Base-by-base conservation (phyloP, 2,888 invertebrate genomes). In the Argyresthia albistria region DNA sequence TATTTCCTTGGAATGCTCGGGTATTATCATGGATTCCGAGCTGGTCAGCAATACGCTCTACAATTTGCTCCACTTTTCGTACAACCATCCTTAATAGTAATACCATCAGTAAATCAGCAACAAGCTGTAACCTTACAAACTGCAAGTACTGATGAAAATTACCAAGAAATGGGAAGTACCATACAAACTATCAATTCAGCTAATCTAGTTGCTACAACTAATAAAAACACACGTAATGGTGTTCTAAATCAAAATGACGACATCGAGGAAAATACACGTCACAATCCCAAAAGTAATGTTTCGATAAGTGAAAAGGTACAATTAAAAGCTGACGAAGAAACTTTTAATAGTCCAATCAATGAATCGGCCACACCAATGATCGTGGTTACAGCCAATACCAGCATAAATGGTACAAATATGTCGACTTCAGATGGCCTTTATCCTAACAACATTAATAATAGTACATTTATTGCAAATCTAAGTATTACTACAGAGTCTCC, bases 101-200 rank as follows among this genome's bases (percentile, higher is more conserved):
- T 54, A 8, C 70, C 73, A 14, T 55, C 66, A 35, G 47, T 66
- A n/a, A 66, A 65, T 48, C 67, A 69, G 53, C 65, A 65, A 46
- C 69, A 71, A 58, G 66, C 57, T 57, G 61, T 68, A 10, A 69
- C 59, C 49, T 57, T 69, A 51, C 61, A 66, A 49, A 60, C 64
- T 50, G 57, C 58, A 14, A 49, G 16, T 4, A 56, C 57, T 9
- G 62, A 62, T 43, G 62, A 65, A 56, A 67, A 55, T 53, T 62
- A 61, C 54, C 61, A 65, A 55, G 64, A 65, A 60, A 62, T 56
- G 50, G 59, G 55, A 37, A 60, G 57, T 16, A 59, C 53, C 35
- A 45, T 59, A 37, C 62, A 67, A 56, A 55, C 54, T 15, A 57
- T 59, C 54, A 54, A 55, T 10, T 51, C 59, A n/a, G 56, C 53